These are phyloP conservation scores for Castor canadensis DNA, from an alignment of 2,113 vertebrate genomes.

Conservation along the genomic window DNA sequence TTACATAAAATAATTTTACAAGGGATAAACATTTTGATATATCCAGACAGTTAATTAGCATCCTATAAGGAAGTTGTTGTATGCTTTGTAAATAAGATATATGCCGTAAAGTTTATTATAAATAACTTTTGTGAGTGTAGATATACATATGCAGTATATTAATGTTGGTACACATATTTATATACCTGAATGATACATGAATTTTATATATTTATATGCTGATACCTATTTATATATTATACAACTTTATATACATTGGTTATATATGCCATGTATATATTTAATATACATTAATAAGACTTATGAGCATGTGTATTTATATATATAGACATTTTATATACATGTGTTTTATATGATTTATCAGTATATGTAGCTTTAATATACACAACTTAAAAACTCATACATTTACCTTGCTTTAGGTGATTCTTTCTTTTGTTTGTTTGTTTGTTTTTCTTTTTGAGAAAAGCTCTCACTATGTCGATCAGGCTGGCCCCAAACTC, in stretches of 20 bases:
- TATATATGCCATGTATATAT: background rate
- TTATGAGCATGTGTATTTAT: background rate
- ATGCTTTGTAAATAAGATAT: background rate
- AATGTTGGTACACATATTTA: background rate
- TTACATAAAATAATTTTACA: background rate
- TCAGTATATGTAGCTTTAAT: background rate
- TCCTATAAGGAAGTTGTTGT: background rate
- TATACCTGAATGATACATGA: background rate
- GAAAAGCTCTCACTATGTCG: too few relatives aligned
- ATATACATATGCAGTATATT: background rate
- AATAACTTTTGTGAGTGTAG: background rate
- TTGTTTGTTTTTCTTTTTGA: too few relatives aligned
- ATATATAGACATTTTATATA: background rate
- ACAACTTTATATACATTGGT: background rate
- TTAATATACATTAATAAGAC: background rate
- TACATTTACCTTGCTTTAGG: background rate
- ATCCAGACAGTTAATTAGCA: too few relatives aligned
- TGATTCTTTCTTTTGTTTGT: too few relatives aligned
- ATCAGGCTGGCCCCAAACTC: too few relatives aligned
- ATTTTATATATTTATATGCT: background rate
- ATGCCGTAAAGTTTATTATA: background rate
- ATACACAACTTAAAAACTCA: background rate
- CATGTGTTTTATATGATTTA: background rate
- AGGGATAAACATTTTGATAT: background rate
- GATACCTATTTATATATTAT: background rate